phyloP scores from a whole-genome alignment of 2,888 invertebrate species.

The Machimus atricapillus region DNA sequence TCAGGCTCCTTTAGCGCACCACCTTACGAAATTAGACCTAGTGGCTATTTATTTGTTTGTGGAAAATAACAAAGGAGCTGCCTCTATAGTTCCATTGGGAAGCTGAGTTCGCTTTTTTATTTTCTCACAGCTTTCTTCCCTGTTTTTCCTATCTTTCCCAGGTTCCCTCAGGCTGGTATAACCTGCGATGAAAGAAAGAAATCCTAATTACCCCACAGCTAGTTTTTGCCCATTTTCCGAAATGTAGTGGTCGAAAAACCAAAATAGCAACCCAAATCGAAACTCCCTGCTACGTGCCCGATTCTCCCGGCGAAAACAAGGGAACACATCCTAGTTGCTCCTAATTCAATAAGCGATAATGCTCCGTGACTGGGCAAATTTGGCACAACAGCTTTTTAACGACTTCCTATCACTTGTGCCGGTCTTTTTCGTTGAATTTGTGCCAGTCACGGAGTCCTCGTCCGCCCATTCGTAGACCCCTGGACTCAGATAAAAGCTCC shows the following conservation, averaged over 20 bases:
- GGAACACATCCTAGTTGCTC: not conserved
- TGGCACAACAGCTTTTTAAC: conserved; percentile 16
- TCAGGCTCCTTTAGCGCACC: not conserved
- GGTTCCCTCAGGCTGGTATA: not conserved
- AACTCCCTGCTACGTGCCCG: not conserved
- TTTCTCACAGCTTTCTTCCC: not conserved
- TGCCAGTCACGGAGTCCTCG: conserved; percentile 6
- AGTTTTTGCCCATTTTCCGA: not conserved
- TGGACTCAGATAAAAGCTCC: not conserved
- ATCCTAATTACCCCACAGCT: not conserved
- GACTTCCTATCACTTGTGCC: conserved; percentile 2
- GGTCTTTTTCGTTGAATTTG: conserved; percentile 1
- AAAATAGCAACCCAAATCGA: not conserved
- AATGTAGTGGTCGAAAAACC: not conserved
- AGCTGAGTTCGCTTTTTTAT: not conserved
- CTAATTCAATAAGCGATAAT: conserved; percentile 21
- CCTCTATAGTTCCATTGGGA: not conserved
- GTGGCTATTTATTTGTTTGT: not conserved
- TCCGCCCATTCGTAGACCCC: not conserved
- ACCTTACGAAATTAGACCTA: not conserved
- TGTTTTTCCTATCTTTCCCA: not conserved
- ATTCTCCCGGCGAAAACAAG: not conserved
- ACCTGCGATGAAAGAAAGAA: not conserved
- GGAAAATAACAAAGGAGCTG: not conserved
- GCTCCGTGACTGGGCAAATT: conserved; percentile 16